Conservation (phyloP, 1,140 invertebrate genomes). For the Trissolcus basalis region DNA sequence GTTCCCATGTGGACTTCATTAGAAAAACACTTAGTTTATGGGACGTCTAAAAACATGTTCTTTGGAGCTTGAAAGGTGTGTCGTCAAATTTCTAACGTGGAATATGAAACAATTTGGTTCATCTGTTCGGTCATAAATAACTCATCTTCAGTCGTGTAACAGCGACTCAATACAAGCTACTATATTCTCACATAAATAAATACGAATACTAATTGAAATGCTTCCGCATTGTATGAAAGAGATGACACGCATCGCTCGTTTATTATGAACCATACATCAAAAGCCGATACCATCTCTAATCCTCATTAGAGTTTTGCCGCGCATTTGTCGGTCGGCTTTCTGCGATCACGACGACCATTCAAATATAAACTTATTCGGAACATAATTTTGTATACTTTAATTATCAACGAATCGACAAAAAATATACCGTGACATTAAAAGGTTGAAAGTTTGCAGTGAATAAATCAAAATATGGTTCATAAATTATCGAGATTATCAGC, state of each 20-base stretch:
- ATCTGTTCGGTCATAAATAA: constrained; percentile 46
- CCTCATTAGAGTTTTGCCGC: constrained; percentile 49
- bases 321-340: constrained; percentile 41
- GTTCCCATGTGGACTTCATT: too few relatives aligned
- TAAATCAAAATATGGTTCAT: too few relatives aligned
- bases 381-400: constrained; percentile 34
- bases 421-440: neutral
- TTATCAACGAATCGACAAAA: constrained; percentile 20
- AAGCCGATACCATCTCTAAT: constrained; percentile 56
- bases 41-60: too few relatives aligned
- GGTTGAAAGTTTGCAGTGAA: too few relatives aligned
- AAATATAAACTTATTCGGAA: constrained; percentile 44
- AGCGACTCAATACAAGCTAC: constrained; percentile 49
- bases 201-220: constrained; percentile 57
- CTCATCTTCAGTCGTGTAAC: constrained; percentile 38
- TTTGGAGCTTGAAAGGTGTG: neutral
- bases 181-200: constrained; percentile 57
- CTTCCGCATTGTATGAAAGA: constrained; percentile 53
- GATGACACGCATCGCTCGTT: constrained; percentile 52
- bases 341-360: constrained; percentile 22
- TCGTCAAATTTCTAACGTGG: constrained; percentile 19
- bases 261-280: constrained; percentile 59
- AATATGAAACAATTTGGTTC: constrained; percentile 37
- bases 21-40: too few relatives aligned
- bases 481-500: too few relatives aligned